Percentiles rank a stretch among this genome's conserved stretches.
Evolutionary conservation across 1,140 invertebrate genomes (phyloP).

Genomic region (Lamellibrachia luymesi): DNA sequence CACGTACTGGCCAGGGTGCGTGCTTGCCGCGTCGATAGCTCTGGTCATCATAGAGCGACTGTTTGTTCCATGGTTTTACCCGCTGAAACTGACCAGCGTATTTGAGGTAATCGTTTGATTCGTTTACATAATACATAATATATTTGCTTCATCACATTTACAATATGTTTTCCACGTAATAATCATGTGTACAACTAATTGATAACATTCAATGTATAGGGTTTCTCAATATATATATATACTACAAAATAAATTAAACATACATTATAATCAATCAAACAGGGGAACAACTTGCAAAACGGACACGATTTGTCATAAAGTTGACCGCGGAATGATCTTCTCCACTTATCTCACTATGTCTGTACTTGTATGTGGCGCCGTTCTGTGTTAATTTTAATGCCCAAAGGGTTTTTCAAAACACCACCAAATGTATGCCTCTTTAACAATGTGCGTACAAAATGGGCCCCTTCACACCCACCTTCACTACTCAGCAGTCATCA

Average conservation of each 20-base stretch:
- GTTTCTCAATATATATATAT: neutral
- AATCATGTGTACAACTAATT: neutral
- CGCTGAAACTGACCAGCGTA: slow-evolving; percentile 34
- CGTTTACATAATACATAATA: neutral
- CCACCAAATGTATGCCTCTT: too few relatives aligned
- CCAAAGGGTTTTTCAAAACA: too few relatives aligned
- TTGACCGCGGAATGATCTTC: too few relatives aligned
- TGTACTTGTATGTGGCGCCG: too few relatives aligned
- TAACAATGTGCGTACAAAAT: too few relatives aligned
- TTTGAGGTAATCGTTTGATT: slow-evolving; percentile 28
- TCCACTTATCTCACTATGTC: too few relatives aligned
- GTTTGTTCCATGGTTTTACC: slow-evolving; percentile 35
- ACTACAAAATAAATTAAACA: neutral
- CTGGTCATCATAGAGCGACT: slow-evolving; percentile 23
- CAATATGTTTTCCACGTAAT: neutral
- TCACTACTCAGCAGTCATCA: too few relatives aligned
- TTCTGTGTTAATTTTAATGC: too few relatives aligned
- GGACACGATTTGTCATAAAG: too few relatives aligned
- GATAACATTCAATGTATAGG: neutral
- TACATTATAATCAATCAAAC: too few relatives aligned
- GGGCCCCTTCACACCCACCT: too few relatives aligned
- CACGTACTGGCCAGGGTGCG: slow-evolving; percentile 26
- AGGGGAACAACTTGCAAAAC: too few relatives aligned
- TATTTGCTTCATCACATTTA: neutral
- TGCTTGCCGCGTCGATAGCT: neutral